Percentiles rank a stretch among this genome's conserved stretches.
Evolutionary conservation across 2,888 invertebrate genomes (phyloP).

Genomic region (Parelbella ahira): DNA sequence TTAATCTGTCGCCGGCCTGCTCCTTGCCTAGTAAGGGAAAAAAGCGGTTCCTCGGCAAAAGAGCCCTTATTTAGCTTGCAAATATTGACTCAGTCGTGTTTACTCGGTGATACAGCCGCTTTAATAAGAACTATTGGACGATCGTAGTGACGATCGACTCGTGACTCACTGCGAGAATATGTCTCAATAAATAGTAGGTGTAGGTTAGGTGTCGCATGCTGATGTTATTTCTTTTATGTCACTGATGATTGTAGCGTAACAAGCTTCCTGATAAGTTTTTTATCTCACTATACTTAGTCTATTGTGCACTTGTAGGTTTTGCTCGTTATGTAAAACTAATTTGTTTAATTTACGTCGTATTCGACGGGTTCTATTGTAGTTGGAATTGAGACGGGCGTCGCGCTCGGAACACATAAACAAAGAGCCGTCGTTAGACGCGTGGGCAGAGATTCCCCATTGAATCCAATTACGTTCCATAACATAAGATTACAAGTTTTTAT

Average conservation of each 20-base stretch:
- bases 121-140: slow-evolving; percentile 49
- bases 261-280: slow-evolving; percentile 29
- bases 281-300: background rate
- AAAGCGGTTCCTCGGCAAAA: slow-evolving; percentile 57
- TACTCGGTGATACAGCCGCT: slow-evolving; percentile 47
- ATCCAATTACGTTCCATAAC: slow-evolving; percentile 61
- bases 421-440: slow-evolving; percentile 57
- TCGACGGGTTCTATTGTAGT: slow-evolving; percentile 13
- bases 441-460: slow-evolving; percentile 66
- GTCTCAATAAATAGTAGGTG: slow-evolving; percentile 54
- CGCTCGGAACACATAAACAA: slow-evolving; percentile 52
- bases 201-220: slow-evolving; percentile 44
- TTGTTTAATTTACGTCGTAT: slow-evolving; percentile 12
- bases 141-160: slow-evolving; percentile 42
- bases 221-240: slow-evolving; percentile 39
- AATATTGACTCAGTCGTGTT: slow-evolving; percentile 55
- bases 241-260: slow-evolving; percentile 40
- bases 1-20: slow-evolving; percentile 50
- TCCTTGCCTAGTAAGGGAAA: slow-evolving; percentile 58
- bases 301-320: slow-evolving; percentile 4
- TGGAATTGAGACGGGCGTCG: slow-evolving; percentile 7
- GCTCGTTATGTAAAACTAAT: slow-evolving; percentile 12
- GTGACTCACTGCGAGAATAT: slow-evolving; percentile 63
- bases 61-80: slow-evolving; percentile 66
- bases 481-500: slow-evolving; percentile 65